Percentiles rank a stretch among this genome's conserved stretches.
Evolutionary conservation across 2,113 vertebrate species (phyloP).

Genomic region (Brachyhypopomus gauderio): DNA sequence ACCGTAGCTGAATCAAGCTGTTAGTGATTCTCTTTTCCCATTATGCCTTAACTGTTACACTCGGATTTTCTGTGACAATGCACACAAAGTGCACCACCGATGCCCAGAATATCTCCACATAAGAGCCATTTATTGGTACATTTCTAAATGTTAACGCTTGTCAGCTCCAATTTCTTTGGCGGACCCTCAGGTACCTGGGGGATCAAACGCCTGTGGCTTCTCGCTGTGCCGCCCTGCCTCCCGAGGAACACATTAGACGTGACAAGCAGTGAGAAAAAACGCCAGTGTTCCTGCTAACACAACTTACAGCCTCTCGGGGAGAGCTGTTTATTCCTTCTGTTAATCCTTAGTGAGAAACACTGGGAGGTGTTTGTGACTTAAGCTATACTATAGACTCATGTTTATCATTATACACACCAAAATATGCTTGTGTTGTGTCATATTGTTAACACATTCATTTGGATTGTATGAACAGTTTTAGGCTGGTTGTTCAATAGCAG

Average conservation of each 20-base stretch:
- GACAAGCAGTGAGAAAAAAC: slow-evolving; percentile 82
- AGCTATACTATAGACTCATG: background rate
- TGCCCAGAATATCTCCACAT: slow-evolving; percentile 72
- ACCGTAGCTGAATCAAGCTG: slow-evolving; percentile 12
- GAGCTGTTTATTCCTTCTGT: slow-evolving; percentile 70
- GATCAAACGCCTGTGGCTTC: slow-evolving; percentile 76
- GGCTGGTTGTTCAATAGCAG: background rate
- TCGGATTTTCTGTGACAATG: slow-evolving; percentile 28
- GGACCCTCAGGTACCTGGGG: slow-evolving; percentile 72
- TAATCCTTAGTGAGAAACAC: slow-evolving; percentile 62
- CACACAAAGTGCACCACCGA: slow-evolving; percentile 56
- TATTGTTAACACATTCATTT: background rate
- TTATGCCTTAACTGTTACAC: slow-evolving; percentile 28
- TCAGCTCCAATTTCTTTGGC: slow-evolving; percentile 83
- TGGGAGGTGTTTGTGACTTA: background rate
- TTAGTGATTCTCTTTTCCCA: slow-evolving; percentile 30
- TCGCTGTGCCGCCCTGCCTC: slow-evolving; percentile 61
- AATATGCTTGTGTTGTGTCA: background rate
- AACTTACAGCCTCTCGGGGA: slow-evolving; percentile 61
- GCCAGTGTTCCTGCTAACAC: slow-evolving; percentile 68
- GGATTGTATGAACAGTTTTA: background rate
- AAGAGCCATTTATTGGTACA: slow-evolving; percentile 79
- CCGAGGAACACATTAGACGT: slow-evolving; percentile 73
- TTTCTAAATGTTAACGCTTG: slow-evolving; percentile 87
- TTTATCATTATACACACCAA: background rate